Evolutionary conservation across 2,797 vertebrate genomes (phyloP), one percentile per base, ranked within the genome.

Genomic region (Gambusia yucatana): DNA sequence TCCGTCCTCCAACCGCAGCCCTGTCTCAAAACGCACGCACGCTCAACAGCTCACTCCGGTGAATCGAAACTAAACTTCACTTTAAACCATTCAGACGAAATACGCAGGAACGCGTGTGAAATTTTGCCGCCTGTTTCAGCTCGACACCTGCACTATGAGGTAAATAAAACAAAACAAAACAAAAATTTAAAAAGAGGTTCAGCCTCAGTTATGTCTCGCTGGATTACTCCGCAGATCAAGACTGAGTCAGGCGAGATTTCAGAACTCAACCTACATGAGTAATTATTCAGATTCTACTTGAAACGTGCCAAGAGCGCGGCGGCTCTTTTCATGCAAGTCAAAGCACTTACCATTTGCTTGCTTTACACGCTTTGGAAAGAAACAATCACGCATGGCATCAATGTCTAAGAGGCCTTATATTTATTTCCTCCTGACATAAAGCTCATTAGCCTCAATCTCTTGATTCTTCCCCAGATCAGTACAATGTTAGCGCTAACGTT

Each of bases 141-240:
- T 39, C 4, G 41, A 20, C 25, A 22, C 47, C 7, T 36, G 28
- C 17, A 50, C 22, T 33, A 20, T 36, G 4, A 25, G 47, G 9
- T 25, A 50, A 22, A 22, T 33, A 33, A 33, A 33, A 33, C 33
- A 20, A 33, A 30, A 33, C 13, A 22, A 7, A 6, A 3, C n/a
- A 28, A 33, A 1, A 1, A 2, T 33, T 33, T 17, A 57, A 59
- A 6, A 46, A 33, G 48, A 41, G 39, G 13, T 39, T 48, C 17
- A 73, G 78, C 67, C 82, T 82, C 67, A 63, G 28, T 78, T 71
- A 61, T 46, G 11, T 76, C 80, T 87, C 67, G 43, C 33, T 81
- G 71, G 80, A 86, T 90, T 84, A 89, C 83, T 86, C 61, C 80
- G 77, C 77, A 82, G 83, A 84, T 87, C 75, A 77, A 80, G 72